These are phyloP conservation scores for Pristionchus maxplancki DNA, from an alignment of 2,888 invertebrate species.

Conservation along the genomic window DNA sequence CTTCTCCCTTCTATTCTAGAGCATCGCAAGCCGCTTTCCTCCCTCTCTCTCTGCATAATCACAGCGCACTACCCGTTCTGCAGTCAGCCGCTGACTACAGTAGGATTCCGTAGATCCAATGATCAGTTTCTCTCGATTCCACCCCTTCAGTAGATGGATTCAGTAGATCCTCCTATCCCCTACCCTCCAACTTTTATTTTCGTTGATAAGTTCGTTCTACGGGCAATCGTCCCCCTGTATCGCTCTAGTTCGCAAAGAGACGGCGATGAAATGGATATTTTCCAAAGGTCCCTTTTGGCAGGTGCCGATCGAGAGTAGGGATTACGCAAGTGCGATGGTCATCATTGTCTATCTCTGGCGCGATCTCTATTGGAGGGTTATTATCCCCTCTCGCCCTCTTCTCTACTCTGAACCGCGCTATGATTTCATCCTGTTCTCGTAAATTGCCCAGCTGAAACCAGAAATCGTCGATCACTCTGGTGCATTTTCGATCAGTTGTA, in stretches of 20 bases:
- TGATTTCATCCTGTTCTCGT: neutral
- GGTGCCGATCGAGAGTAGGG: neutral
- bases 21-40: neutral
- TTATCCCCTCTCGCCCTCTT: neutral
- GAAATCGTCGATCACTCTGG: neutral
- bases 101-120: neutral
- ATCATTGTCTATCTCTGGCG: neutral
- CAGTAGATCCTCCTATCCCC: no score
- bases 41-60: neutral
- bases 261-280: no score
- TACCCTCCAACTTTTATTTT: neutral
- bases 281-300: no score
- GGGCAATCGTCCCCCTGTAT: neutral
- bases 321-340: conserved; percentile 17
- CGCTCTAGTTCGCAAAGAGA: no score
- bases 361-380: neutral
- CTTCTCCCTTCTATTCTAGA: conserved; percentile 14
- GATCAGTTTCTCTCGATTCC: neutral
- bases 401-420: neutral
- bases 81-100: neutral
- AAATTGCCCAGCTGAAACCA: neutral
- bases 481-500: neutral
- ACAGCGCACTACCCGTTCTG: conserved; percentile 5
- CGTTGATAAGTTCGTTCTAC: neutral
- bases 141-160: no score